A percentile compares a stretch with the other conserved stretches of the same genome.
These are phyloP conservation scores for Microtus richardsoni DNA, from an alignment of 2,113 vertebrate genomes.

Conservation along the genomic window DNA sequence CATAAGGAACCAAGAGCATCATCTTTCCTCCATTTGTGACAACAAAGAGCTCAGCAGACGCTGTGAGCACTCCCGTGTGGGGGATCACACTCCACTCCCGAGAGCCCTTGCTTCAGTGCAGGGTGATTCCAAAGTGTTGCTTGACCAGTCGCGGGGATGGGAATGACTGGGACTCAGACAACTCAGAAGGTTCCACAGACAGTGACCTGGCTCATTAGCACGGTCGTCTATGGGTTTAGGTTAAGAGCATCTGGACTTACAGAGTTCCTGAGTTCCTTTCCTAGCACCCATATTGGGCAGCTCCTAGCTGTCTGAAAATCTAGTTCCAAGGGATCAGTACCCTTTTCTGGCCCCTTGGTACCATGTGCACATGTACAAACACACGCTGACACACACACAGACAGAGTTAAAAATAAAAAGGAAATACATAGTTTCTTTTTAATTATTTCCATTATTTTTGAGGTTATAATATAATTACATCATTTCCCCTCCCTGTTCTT, in stretches of 20 bases:
- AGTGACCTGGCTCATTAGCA: neutral
- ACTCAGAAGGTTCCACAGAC: neutral
- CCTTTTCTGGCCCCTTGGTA: neutral
- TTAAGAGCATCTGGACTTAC: neutral
- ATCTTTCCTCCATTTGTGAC: neutral
- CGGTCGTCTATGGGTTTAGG: neutral
- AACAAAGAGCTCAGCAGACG: neutral
- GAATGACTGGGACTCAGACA: no score
- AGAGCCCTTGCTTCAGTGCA: neutral
- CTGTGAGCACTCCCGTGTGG: neutral
- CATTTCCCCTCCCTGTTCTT: neutral
- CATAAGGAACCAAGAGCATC: neutral
- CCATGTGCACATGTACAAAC: neutral
- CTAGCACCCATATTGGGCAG: neutral
- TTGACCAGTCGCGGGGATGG: accelerated
- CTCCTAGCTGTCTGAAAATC: no score
- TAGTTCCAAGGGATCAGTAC: neutral
- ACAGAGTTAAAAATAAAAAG: neutral
- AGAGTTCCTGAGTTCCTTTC: neutral
- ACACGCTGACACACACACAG: neutral
- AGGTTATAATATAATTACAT: neutral
- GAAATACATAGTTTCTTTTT: neutral
- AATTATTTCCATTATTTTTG: neutral
- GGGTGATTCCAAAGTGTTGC: neutral
- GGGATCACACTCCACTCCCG: accelerated